Evolutionary conservation across 64 coral and sea anemone genomes (phyloP).

Genomic region (Stichodactyla helianthus): DNA sequence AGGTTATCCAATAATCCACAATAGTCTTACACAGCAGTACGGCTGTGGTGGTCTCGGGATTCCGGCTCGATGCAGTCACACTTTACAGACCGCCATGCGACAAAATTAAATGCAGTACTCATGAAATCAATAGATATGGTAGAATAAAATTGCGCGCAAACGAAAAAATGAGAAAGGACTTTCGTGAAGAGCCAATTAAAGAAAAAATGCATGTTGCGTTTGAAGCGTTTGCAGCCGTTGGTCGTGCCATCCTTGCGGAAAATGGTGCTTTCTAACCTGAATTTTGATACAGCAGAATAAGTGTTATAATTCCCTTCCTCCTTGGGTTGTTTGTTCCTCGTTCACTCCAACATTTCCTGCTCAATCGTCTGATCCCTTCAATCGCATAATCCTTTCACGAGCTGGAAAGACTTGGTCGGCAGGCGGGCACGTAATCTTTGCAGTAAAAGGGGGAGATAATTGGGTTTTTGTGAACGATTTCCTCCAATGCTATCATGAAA

Average conservation of each 20-base stretch:
- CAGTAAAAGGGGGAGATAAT: too few species aligned
- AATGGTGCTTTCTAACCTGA: not conserved
- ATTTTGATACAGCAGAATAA: not conserved
- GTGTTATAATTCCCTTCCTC: slow-evolving; percentile 9
- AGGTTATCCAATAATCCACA: not conserved
- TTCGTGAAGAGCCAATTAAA: not conserved
- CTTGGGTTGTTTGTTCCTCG: not conserved
- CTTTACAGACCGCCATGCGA: too few species aligned
- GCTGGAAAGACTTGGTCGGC: not conserved
- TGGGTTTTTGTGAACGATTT: not conserved
- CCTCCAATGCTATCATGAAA: not conserved
- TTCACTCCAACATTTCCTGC: not conserved
- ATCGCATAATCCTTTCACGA: not conserved
- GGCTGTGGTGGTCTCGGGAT: too few species aligned
- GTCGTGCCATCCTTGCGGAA: not conserved
- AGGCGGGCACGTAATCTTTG: not conserved
- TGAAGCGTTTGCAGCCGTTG: not conserved
- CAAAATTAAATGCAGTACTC: too few species aligned
- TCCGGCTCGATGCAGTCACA: too few species aligned
- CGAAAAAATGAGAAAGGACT: not conserved
- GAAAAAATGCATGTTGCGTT: not conserved
- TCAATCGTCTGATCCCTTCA: not conserved
- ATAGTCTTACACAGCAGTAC: not conserved
- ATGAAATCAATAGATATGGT: too few species aligned
- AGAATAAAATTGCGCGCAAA: not conserved